These are phyloP conservation scores for Festucalex cinctus DNA, from an alignment of 2,113 vertebrate species.

Conservation along the genomic window DNA sequence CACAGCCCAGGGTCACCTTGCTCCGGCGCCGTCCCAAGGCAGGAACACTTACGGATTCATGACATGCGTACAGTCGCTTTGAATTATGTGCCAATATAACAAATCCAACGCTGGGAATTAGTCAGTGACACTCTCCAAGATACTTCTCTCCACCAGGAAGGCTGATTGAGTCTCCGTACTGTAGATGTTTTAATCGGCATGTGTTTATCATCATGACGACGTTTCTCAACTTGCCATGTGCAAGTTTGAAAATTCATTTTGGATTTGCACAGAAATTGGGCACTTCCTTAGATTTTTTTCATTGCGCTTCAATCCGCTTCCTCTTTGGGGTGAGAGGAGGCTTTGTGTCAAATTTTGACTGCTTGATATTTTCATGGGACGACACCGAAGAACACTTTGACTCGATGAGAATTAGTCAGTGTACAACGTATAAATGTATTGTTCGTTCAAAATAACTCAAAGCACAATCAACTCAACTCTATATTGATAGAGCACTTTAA, in stretches of 20 bases:
- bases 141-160: slow-evolving; percentile 14
- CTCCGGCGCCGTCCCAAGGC: slow-evolving; percentile 40
- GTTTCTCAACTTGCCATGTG: background rate
- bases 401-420: no score
- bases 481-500: no score
- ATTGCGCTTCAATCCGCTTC: background rate
- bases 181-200: background rate
- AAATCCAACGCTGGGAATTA: slow-evolving; percentile 28
- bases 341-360: no score
- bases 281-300: background rate
- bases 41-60: slow-evolving; percentile 63
- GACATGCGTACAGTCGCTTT: slow-evolving; percentile 41
- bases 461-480: no score
- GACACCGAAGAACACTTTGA: no score
- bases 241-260: background rate
- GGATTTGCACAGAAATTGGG: background rate
- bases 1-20: slow-evolving; percentile 61
- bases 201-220: background rate
- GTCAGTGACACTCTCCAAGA: slow-evolving; percentile 26
- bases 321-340: no score
- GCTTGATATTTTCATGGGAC: no score
- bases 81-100: slow-evolving; percentile 31
- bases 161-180: background rate
- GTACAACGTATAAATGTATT: no score
- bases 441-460: no score